phyloP scores from a whole-genome alignment of 2,797 vertebrate genomes.

The Aythya fuligula region DNA sequence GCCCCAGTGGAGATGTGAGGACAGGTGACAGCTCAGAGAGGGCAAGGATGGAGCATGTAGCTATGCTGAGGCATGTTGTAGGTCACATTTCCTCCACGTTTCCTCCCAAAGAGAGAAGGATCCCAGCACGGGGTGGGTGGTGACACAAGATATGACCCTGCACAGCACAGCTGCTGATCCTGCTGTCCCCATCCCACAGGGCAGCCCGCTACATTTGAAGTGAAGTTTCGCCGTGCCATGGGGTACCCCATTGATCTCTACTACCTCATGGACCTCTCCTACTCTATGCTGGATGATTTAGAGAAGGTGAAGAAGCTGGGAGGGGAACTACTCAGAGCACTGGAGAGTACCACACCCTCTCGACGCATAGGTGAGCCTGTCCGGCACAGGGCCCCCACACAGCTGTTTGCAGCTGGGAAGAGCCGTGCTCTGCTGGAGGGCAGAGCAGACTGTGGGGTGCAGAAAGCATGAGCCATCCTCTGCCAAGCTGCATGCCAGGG shows the following conservation, averaged over 20 bases:
- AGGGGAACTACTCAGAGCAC: conserved; percentile 81
- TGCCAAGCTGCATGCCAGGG: not conserved
- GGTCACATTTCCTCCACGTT: not conserved
- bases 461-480: not conserved
- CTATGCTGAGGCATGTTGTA: rapidly evolving
- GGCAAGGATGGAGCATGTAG: not conserved
- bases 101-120: not conserved
- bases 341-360: conserved; percentile 83
- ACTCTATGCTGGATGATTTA: conserved; percentile 95
- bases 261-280: conserved; percentile 98
- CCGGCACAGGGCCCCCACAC: rapidly evolving
- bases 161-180: not conserved
- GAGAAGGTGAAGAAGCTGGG: conserved; percentile 90
- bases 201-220: conserved; percentile 74
- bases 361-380: conserved; percentile 87
- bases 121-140: rapidly evolving
- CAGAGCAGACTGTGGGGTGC: not conserved
- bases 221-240: conserved; percentile 87
- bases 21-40: not conserved
- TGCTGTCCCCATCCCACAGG: conserved; percentile 63
- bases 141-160: not conserved
- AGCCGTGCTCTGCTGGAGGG: not conserved
- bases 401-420: not conserved
- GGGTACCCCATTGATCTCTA: conserved; percentile 97
- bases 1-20: not conserved